Evolutionary conservation across 2,888 invertebrate species (phyloP).

Genomic region (Drosophila hamatofila): DNA sequence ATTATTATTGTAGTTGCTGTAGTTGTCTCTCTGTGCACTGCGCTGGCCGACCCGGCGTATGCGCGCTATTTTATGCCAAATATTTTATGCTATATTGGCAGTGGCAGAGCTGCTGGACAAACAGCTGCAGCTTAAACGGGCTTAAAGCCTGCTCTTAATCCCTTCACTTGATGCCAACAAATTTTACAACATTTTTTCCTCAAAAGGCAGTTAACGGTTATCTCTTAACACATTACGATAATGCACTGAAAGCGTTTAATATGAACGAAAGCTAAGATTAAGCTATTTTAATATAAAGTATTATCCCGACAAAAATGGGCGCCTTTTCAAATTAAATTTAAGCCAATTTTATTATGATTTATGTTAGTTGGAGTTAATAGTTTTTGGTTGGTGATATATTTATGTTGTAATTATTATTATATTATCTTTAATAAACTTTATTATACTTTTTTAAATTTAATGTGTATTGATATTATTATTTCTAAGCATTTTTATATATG

Average conservation of each 20-base stretch:
- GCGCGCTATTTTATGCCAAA: slow-evolving; percentile 65
- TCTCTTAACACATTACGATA: not conserved
- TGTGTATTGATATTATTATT: too few species aligned
- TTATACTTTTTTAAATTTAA: too few species aligned
- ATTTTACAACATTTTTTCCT: not conserved
- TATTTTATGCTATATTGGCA: slow-evolving; percentile 65
- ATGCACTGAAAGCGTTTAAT: not conserved
- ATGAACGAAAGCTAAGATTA: not conserved
- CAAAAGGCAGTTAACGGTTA: not conserved
- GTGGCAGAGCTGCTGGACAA: slow-evolving; percentile 10
- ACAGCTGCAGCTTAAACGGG: slow-evolving; percentile 14
- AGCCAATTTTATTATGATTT: not conserved
- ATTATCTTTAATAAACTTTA: too few species aligned
- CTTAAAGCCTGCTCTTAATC: slow-evolving; percentile 9
- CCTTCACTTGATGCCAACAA: not conserved
- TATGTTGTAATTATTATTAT: not conserved
- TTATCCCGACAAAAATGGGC: too few species aligned
- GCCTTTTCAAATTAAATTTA: not conserved
- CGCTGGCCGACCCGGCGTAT: slow-evolving; percentile 52
- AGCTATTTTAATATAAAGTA: not conserved
- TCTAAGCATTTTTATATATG: too few species aligned
- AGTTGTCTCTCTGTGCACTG: not conserved
- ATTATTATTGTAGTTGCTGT: slow-evolving; percentile 2
- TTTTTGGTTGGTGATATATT: not conserved
- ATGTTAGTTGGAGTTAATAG: not conserved